A percentile compares a stretch with the other conserved stretches of the same genome.
Evolutionary conservation across 2,888 invertebrate species (phyloP).

Genomic region (Amphipoea lucens): DNA sequence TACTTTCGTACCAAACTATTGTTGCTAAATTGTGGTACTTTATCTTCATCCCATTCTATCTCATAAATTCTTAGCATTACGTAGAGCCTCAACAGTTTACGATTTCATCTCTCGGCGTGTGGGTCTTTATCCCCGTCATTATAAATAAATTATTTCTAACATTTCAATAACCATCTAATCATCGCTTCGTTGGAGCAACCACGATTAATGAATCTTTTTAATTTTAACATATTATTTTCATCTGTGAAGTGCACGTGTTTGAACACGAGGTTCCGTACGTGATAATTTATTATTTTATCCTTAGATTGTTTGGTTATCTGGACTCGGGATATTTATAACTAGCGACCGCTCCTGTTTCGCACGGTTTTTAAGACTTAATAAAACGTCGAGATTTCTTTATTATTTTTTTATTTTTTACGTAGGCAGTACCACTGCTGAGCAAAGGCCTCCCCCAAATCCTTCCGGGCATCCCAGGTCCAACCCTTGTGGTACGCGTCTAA

Average conservation of each 20-base stretch:
- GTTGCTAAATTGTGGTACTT: background rate
- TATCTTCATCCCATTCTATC: background rate
- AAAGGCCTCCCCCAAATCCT: no score
- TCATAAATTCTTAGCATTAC: background rate
- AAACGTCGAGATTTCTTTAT: background rate
- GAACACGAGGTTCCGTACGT: constrained; percentile 22
- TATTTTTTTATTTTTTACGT: no score
- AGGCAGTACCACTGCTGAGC: no score
- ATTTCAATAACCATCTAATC: constrained; percentile 48
- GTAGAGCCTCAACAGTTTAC: no score
- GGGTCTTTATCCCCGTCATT: background rate
- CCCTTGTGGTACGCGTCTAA: no score
- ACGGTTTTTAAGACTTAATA: background rate
- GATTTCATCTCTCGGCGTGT: background rate
- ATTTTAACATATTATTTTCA: constrained; percentile 40
- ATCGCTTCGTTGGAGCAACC: constrained; percentile 36
- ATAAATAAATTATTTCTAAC: background rate
- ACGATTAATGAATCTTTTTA: constrained; percentile 44
- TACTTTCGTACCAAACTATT: background rate
- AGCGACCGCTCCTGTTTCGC: background rate
- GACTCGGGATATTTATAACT: background rate
- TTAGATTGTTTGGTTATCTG: background rate
- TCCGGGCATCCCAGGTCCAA: no score
- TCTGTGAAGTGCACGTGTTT: background rate
- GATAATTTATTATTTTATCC: constrained; percentile 3